Percentiles rank a stretch among this genome's conserved stretches.
These are phyloP conservation scores for Caenorhabditis wallacei DNA, from an alignment of 2,888 invertebrate species.

Conservation along the genomic window DNA sequence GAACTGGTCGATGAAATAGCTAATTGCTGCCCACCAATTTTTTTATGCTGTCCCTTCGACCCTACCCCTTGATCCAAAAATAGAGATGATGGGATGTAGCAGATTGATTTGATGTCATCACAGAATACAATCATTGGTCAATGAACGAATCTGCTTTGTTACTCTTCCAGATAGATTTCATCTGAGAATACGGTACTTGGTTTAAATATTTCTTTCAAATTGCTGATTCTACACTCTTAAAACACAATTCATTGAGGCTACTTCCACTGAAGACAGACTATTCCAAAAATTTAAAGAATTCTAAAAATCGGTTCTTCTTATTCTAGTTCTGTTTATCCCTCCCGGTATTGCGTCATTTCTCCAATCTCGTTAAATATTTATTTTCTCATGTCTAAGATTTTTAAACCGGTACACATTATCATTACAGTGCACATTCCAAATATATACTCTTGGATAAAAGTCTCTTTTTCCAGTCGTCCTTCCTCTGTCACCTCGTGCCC, in stretches of 20 bases:
- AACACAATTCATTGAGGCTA: too few relatives aligned
- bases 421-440: background rate
- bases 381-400: background rate
- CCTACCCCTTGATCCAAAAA: conserved; percentile 37
- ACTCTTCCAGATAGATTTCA: background rate
- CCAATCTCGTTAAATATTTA: background rate
- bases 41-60: conserved; percentile 18
- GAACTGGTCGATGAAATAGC: conserved; percentile 46
- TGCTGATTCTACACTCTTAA: too few relatives aligned
- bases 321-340: too few relatives aligned
- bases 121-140: background rate
- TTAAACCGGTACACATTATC: background rate
- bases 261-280: background rate
- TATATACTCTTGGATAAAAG: conserved; percentile 29
- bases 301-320: too few relatives aligned
- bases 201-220: too few relatives aligned
- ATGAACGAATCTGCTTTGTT: background rate
- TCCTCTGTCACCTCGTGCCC: conserved; percentile 48
- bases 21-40: conserved; percentile 49
- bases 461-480: conserved; percentile 27
- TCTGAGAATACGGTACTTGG: too few relatives aligned
- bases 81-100: conserved; percentile 21
- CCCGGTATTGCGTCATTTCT: conserved; percentile 1
- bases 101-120: conserved; percentile 34
- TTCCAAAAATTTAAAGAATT: too few relatives aligned